Evolutionary conservation across 2,888 invertebrate genomes (phyloP), one percentile per base, ranked within the genome.

Genomic region (Cantharis flavilabris): DNA sequence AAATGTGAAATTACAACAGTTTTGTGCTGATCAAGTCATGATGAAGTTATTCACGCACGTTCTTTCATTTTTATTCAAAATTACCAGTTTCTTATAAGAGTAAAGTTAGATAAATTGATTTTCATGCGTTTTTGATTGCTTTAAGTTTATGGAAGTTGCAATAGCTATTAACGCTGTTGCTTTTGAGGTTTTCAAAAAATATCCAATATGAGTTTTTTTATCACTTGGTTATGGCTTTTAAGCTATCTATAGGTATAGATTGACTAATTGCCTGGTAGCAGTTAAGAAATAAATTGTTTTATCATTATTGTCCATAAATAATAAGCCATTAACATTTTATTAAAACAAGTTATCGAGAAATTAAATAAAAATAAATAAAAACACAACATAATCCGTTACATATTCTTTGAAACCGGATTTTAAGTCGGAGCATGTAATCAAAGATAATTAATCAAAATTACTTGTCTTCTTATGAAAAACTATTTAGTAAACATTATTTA

Each of bases 391-490:
- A 69, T 28, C 76, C 76, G 76, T 76, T 76, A 76, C 26, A 30
- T 72, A 30, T 23, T 63, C 76, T 67, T 20, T 67, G n/a, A 62
- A 70, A 72, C 70, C 71, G 70, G 69, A 70, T 69, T 63, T 72
- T 23, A 67, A 67, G 65, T 67, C 65, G 26, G 65, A 76, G 72
- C 30, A 20, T 70, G 72, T 64, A 76, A 75, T 70, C 72, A 63
- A 73, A 67, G 64, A 23, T 72, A 76, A 76, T 76, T 76, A 76
- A 76, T 76, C 72, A 76, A 72, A 76, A 76, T 72, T 73, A 65
- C 62, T 18, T 20, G 28, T 64, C 26, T 65, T 33, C 49, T 71
- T 67, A 67, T 49, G 23, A 71, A 71, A 75, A 71, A 71, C 30
- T 72, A 62, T 69, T 62, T 67, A 67, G 65, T 23, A 26, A 67